Percentiles rank a stretch among this genome's conserved stretches.
Evolutionary conservation across 2,797 vertebrate genomes (phyloP).

Genomic region (Melanotaenia parkinsoni): DNA sequence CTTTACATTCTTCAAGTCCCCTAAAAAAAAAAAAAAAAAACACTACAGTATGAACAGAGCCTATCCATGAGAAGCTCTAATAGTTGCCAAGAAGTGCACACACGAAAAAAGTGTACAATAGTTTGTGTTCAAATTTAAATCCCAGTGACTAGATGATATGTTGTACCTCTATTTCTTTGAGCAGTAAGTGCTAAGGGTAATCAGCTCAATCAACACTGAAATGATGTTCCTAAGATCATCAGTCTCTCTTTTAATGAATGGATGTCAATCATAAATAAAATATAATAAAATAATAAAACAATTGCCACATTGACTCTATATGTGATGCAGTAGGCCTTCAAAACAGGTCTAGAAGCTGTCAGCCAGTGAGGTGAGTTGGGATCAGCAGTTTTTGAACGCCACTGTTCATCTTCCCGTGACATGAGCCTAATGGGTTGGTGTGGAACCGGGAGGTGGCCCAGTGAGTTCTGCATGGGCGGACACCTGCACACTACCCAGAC

Average conservation of each 20-base stretch:
- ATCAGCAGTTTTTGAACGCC: constrained; percentile 70
- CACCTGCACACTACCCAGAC: constrained; percentile 40
- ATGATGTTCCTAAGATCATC: constrained; percentile 57
- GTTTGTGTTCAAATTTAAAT: constrained; percentile 32
- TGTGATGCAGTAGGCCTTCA: constrained; percentile 61
- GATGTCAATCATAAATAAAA: constrained; percentile 75
- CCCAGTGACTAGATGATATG: constrained; percentile 51
- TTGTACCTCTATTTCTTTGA: constrained; percentile 68
- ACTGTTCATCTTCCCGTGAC: constrained; percentile 51
- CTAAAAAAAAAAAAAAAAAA: constrained; percentile 32
- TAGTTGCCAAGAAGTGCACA: constrained; percentile 22
- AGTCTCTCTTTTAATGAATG: constrained; percentile 56
- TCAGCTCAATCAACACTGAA: constrained; percentile 60
- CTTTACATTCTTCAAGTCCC: constrained; percentile 62
- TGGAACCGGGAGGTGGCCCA: constrained; percentile 36
- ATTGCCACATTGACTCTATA: constrained; percentile 59
- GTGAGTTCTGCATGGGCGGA: constrained; percentile 39
- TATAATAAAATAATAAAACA: constrained; percentile 53
- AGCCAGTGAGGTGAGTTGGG: constrained; percentile 65
- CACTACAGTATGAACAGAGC: constrained; percentile 50
- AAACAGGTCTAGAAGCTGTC: constrained; percentile 61
- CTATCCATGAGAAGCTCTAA: constrained; percentile 45
- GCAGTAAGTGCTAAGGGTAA: constrained; percentile 67
- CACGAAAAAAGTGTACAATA: constrained; percentile 34
- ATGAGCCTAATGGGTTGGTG: constrained; percentile 33